Conservation (phyloP, 1,140 invertebrate genomes). For the Lucilia sericata region DNA sequence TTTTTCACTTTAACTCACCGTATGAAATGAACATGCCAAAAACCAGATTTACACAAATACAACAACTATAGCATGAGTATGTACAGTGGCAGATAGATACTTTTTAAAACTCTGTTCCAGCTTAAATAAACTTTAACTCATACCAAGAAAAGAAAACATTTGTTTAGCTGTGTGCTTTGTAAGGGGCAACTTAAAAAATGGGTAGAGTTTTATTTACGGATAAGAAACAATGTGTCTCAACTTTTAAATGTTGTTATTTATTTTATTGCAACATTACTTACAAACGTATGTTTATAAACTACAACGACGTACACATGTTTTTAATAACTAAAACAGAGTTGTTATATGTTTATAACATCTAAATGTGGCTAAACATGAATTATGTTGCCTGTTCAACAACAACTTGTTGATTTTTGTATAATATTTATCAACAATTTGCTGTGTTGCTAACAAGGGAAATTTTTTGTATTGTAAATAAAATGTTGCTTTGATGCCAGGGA, state of each 20-base stretch:
- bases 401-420: slow-evolving; percentile 8
- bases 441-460: background rate
- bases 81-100: background rate
- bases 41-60: slow-evolving; percentile 11
- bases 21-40: background rate
- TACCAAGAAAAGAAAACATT: background rate
- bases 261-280: no score
- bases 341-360: background rate
- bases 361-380: background rate
- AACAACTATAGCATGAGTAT: background rate
- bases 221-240: background rate
- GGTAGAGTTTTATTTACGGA: slow-evolving; percentile 1
- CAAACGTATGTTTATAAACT: no score
- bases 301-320: background rate
- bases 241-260: background rate
- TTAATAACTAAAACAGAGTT: background rate
- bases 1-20: background rate
- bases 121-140: background rate
- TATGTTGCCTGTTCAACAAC: slow-evolving; percentile 7
- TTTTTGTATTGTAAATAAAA: background rate
- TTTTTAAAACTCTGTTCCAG: background rate
- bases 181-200: background rate
- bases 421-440: slow-evolving; percentile 2
- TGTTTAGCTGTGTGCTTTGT: background rate
- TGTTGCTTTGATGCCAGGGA: background rate